phyloP scores from a whole-genome alignment of 1,140 invertebrate genomes.

The Nixonia krombeini region DNA sequence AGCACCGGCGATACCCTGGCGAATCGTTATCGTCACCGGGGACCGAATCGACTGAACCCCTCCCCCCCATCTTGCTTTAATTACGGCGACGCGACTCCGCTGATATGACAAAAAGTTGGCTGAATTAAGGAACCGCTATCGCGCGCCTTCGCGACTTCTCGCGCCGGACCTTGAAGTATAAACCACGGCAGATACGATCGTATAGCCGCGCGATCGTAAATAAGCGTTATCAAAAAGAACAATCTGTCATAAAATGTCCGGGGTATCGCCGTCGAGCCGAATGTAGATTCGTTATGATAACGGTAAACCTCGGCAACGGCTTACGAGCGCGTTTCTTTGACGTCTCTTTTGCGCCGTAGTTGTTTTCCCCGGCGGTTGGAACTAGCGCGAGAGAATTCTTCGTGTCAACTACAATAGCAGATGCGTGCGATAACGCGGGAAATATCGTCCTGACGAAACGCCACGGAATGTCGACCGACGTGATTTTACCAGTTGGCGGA shows the following conservation, averaged over 20 bases:
- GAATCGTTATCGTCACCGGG: too few relatives aligned
- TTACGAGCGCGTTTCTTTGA: constrained; percentile 16
- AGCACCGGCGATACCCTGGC: too few relatives aligned
- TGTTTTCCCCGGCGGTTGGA: constrained; percentile 2
- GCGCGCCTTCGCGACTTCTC: too few relatives aligned
- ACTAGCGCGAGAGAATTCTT: constrained; percentile 4
- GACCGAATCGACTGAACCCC: too few relatives aligned
- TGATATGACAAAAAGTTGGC: too few relatives aligned
- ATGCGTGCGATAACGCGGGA: constrained; percentile 5
- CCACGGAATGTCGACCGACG: background rate
- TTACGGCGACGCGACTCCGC: too few relatives aligned
- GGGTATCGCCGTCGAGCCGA: constrained; percentile 3
- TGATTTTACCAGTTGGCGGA: too few relatives aligned
- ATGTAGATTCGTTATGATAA: constrained; percentile 16
- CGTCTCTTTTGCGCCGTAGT: constrained; percentile 6
- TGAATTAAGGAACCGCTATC: too few relatives aligned
- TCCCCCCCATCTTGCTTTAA: too few relatives aligned
- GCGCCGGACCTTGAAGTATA: background rate
- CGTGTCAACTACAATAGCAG: constrained; percentile 4
- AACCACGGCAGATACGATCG: background rate
- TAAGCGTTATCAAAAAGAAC: constrained; percentile 9
- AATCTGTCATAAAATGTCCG: constrained; percentile 14
- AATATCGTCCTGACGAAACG: constrained; percentile 5
- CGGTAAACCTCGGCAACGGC: constrained; percentile 5
- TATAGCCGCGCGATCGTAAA: constrained; percentile 4